Percentiles rank a stretch among this genome's conserved stretches.
phyloP scores from a whole-genome alignment of 2,797 vertebrate species.

The Microcaecilia unicolor region DNA sequence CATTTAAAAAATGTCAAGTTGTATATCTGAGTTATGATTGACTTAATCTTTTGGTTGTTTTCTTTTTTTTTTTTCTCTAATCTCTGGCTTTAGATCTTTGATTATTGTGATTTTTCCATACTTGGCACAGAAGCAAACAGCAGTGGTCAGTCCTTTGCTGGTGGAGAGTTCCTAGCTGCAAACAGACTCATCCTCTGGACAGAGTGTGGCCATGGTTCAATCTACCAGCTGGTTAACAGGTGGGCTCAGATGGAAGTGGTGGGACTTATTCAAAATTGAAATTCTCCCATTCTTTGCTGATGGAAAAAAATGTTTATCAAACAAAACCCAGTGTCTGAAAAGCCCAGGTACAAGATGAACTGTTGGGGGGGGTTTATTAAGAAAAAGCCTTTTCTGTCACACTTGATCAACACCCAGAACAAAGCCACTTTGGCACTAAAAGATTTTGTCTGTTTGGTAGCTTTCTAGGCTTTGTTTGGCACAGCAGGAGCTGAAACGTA shows the following conservation, averaged over 20 bases:
- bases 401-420: constrained; percentile 66
- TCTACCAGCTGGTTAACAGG: constrained; percentile 77
- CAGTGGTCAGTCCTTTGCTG: constrained; percentile 43
- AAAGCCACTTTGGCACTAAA: constrained; percentile 57
- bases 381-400: constrained; percentile 53
- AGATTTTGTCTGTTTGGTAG: constrained; percentile 55
- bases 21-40: not conserved
- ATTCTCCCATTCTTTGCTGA: too few species aligned
- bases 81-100: constrained; percentile 48
- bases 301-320: too few species aligned
- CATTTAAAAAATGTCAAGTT: too few species aligned
- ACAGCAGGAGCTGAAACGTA: constrained; percentile 53
- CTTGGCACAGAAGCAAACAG: constrained; percentile 48
- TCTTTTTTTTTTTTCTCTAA: not conserved
- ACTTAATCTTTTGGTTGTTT: not conserved
- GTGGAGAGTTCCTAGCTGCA: constrained; percentile 59
- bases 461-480: constrained; percentile 54
- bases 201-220: constrained; percentile 55
- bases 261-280: too few species aligned
- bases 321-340: too few species aligned
- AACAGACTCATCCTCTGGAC: constrained; percentile 65
- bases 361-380: constrained; percentile 56
- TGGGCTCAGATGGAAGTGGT: constrained; percentile 56
- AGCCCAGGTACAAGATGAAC: constrained; percentile 65
- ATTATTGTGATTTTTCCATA: constrained; percentile 63